Evolutionary conservation across 2,797 vertebrate genomes (phyloP).

Genomic region (Saxicola maurus): DNA sequence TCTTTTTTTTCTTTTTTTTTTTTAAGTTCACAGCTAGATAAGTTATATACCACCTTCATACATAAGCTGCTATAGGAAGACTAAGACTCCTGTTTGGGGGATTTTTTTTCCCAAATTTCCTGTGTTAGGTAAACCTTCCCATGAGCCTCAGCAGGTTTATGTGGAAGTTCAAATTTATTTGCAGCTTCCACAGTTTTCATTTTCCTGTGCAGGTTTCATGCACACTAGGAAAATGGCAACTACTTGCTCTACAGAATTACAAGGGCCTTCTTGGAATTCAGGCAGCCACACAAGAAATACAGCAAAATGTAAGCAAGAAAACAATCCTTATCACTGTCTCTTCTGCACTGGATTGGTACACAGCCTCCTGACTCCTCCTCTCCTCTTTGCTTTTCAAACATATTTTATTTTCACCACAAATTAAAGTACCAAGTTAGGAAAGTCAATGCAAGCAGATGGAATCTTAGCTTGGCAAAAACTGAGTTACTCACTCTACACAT

Average conservation of each 20-base stretch:
- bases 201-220: not conserved
- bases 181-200: not conserved
- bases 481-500: not conserved
- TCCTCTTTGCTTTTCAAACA: not conserved
- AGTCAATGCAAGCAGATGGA: not conserved
- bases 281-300: not conserved
- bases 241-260: not conserved
- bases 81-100: not conserved
- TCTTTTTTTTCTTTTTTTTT: not conserved
- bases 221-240: not conserved
- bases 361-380: not conserved
- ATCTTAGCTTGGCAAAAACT: not conserved
- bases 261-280: not conserved
- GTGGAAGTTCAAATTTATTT: not conserved
- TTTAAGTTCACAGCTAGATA: not conserved
- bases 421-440: not conserved
- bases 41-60: not conserved
- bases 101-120: not conserved
- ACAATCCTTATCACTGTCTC: not conserved
- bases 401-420: not conserved
- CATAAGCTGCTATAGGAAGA: not conserved
- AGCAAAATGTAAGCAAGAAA: not conserved
- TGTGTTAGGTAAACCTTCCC: not conserved
- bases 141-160: not conserved
- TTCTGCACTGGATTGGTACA: not conserved